These are phyloP conservation scores for Tiliacea citrago DNA, from an alignment of 2,888 invertebrate genomes.

Conservation along the genomic window DNA sequence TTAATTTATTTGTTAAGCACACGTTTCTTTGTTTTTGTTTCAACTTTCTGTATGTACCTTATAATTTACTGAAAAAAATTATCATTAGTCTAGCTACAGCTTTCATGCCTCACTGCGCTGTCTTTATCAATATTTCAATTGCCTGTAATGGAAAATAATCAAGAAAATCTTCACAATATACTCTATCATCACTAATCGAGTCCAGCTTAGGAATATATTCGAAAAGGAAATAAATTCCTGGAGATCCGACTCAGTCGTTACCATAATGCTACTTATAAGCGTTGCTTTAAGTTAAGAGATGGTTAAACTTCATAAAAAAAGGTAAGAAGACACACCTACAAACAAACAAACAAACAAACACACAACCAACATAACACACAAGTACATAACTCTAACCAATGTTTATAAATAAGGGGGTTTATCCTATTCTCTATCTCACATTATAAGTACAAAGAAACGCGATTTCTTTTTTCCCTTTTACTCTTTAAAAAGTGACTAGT, in stretches of 20 bases:
- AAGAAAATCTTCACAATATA: no score
- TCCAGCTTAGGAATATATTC: neutral
- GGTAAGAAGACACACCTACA: no score
- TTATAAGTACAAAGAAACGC: neutral
- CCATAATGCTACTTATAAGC: no score
- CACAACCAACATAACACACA: no score
- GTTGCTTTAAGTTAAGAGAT: no score
- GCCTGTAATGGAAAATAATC: neutral
- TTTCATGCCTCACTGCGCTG: neutral
- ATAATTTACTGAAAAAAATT: neutral
- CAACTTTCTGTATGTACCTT: neutral
- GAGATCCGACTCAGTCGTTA: neutral
- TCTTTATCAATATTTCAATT: neutral
- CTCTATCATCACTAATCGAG: neutral
- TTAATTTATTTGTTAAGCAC: constrained; percentile 17
- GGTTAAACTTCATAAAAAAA: no score
- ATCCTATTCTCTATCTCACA: neutral
- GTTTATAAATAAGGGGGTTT: no score
- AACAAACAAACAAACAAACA: no score
- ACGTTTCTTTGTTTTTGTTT: neutral
- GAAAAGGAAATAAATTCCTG: neutral
- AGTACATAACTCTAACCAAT: no score
- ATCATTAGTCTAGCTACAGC: no score
- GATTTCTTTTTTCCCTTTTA: neutral
- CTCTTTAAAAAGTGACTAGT: neutral